Evolutionary conservation across 2,113 vertebrate species (phyloP).

Genomic region (Ovis aries): DNA sequence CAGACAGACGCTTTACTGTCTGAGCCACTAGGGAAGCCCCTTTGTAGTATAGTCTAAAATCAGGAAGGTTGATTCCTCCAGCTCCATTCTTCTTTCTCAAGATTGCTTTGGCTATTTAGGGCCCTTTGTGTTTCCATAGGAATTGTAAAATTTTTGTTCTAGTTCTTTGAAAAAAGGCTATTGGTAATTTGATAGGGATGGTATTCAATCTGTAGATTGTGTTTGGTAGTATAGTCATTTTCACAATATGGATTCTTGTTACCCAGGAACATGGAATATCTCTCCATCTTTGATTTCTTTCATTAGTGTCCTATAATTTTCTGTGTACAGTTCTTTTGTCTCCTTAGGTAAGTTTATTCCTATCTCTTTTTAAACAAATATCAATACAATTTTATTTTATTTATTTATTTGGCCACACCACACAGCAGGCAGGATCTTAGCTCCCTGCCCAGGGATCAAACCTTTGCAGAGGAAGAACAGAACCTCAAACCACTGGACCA

Average conservation of each 20-base stretch:
- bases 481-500: neutral
- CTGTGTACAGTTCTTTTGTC: neutral
- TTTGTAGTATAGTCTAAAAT: neutral
- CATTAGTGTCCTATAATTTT: neutral
- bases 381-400: neutral
- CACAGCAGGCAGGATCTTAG: neutral
- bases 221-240: neutral
- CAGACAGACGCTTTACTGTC: too few species aligned
- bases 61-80: neutral
- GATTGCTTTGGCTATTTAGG: neutral
- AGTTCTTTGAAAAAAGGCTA: neutral
- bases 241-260: neutral
- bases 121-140: neutral
- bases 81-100: neutral
- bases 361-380: neutral
- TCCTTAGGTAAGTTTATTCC: neutral
- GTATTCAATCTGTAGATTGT: neutral
- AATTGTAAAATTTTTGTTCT: neutral
- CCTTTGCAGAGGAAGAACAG: neutral
- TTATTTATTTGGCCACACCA: neutral
- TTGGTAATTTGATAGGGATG: neutral
- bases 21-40: too few species aligned
- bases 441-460: neutral
- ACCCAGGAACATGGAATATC: neutral
- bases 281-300: neutral